phyloP scores from a whole-genome alignment of 2,113 vertebrate genomes.

The Casuarius casuarius region DNA sequence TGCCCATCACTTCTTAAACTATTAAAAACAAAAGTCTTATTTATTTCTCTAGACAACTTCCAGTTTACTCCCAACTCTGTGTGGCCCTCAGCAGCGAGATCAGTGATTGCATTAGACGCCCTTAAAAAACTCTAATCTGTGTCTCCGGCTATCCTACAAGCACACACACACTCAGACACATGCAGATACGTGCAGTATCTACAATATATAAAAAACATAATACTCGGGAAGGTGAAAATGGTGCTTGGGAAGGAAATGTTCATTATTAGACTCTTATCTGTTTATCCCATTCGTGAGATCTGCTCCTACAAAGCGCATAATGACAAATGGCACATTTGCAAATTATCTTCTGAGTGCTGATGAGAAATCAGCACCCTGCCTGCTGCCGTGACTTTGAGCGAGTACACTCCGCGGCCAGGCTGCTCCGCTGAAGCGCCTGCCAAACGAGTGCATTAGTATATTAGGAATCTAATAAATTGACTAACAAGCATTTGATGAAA shows the following conservation, averaged over 20 bases:
- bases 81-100: neutral
- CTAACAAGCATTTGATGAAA: slow-evolving; percentile 76
- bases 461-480: slow-evolving; percentile 73
- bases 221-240: neutral
- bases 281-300: slow-evolving; percentile 52
- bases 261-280: slow-evolving; percentile 59
- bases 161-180: neutral
- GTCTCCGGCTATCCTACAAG: neutral
- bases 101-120: neutral
- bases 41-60: neutral
- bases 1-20: neutral
- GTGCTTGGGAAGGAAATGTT: slow-evolving; percentile 6
- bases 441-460: slow-evolving; percentile 74
- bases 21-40: neutral
- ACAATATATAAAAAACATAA: neutral
- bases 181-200: neutral
- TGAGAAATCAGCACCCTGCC: slow-evolving; percentile 70
- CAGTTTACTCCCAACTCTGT: neutral
- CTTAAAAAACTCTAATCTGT: neutral
- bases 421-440: slow-evolving; percentile 39
- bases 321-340: slow-evolving; percentile 74
- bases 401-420: slow-evolving; percentile 40
- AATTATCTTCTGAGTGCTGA: slow-evolving; percentile 70
- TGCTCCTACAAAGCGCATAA: slow-evolving; percentile 46
- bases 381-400: slow-evolving; percentile 64